Percentiles rank a stretch among this genome's conserved stretches.
These are phyloP conservation scores for Vanessa cardui DNA, from an alignment of 2,888 invertebrate genomes.

Conservation along the genomic window DNA sequence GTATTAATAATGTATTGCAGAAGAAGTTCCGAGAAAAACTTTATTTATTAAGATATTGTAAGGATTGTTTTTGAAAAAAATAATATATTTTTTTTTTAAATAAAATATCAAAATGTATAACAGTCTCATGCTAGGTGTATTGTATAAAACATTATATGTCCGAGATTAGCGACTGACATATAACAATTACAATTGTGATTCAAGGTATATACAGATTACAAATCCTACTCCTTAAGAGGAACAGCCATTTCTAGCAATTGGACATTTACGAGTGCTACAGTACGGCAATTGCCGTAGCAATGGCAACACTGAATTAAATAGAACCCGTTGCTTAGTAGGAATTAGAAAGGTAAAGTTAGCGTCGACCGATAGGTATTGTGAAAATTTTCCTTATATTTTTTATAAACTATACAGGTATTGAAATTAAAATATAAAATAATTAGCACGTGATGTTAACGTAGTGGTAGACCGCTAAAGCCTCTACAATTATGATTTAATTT, in stretches of 20 bases:
- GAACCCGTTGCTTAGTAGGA: slow-evolving; percentile 44
- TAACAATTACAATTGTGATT: too few species aligned
- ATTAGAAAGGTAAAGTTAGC: slow-evolving; percentile 40
- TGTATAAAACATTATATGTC: too few species aligned
- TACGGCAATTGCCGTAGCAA: not conserved
- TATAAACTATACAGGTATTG: not conserved
- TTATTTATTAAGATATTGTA: too few species aligned
- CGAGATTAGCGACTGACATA: too few species aligned
- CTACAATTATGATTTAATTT: slow-evolving; percentile 4
- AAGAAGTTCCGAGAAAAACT: too few species aligned
- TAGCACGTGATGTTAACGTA: not conserved
- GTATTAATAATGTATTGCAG: too few species aligned
- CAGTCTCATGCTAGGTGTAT: too few species aligned
- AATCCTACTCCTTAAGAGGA: not conserved
- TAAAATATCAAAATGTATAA: too few species aligned
- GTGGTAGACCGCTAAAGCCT: slow-evolving; percentile 11
- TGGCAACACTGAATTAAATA: slow-evolving; percentile 28
- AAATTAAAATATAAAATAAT: not conserved
- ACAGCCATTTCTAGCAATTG: not conserved
- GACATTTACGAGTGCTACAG: not conserved
- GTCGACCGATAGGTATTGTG: slow-evolving; percentile 3
- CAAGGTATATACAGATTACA: too few species aligned
- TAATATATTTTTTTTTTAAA: too few species aligned
- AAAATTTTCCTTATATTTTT: slow-evolving; percentile 5
- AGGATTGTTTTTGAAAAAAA: too few species aligned